phyloP scores from a whole-genome alignment of 2,113 vertebrate species.

The Paramisgurnus dabryanus region DNA sequence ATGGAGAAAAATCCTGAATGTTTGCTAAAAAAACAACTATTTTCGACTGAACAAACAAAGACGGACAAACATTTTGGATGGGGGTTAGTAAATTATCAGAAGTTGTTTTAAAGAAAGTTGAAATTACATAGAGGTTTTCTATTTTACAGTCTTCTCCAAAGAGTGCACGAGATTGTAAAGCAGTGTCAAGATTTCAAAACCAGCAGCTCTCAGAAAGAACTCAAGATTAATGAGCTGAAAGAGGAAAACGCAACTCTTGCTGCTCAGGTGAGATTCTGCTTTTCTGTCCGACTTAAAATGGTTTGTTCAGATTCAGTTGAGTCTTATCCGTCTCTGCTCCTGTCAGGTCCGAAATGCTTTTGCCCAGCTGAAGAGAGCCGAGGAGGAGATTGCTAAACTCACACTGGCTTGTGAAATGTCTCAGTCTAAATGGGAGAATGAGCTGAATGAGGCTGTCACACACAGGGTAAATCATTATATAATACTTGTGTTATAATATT shows the following conservation, averaged over 20 bases:
- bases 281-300: background rate
- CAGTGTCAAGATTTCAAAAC: conserved; percentile 83
- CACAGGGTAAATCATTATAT: conserved; percentile 72
- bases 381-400: conserved; percentile 74
- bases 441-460: conserved; percentile 66
- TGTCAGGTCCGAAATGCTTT: conserved; percentile 75
- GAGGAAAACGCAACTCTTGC: conserved; percentile 83
- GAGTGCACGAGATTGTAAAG: conserved; percentile 77
- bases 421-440: conserved; percentile 69
- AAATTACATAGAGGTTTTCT: no score
- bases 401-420: conserved; percentile 72
- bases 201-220: conserved; percentile 79
- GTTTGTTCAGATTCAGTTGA: background rate
- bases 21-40: no score
- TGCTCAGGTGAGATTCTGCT: conserved; percentile 69
- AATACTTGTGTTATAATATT: background rate
- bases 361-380: conserved; percentile 73
- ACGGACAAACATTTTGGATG: no score
- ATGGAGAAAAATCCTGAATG: no score
- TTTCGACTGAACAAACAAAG: no score
- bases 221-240: conserved; percentile 75
- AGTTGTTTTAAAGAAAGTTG: no score
- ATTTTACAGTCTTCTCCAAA: conserved; percentile 68
- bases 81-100: no score
- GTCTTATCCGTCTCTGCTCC: background rate